These are phyloP conservation scores for Microcebus ravelobensis DNA, from an alignment of 2,113 vertebrate genomes.

Conservation along the genomic window DNA sequence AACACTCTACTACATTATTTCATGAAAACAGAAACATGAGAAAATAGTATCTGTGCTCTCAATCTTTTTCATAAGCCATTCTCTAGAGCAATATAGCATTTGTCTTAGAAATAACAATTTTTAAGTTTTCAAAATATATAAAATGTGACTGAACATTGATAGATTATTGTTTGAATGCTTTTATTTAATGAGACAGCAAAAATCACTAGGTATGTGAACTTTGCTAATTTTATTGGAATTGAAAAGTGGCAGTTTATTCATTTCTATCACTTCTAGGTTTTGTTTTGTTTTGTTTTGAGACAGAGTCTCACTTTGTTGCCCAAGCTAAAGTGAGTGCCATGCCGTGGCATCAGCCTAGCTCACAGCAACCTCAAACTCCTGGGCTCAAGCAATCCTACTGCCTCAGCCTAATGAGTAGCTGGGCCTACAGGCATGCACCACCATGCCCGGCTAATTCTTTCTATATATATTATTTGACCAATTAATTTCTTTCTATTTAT, in stretches of 20 bases:
- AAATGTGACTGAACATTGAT: not conserved
- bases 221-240: constrained; percentile 52
- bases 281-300: no score
- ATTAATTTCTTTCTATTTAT: no score
- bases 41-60: not conserved
- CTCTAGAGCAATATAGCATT: not conserved
- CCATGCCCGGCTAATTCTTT: no score
- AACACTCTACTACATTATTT: not conserved
- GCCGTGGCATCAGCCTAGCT: no score
- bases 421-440: no score
- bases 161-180: not conserved
- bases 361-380: no score
- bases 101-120: constrained; percentile 12
- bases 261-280: constrained; percentile 6
- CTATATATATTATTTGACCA: no score
- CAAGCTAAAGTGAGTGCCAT: no score
- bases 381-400: no score
- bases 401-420: no score
- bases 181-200: constrained; percentile 41
- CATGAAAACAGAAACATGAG: not conserved
- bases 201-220: constrained; percentile 31
- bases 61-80: constrained; percentile 27
- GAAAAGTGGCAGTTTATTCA: constrained; percentile 38
- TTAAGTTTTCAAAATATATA: constrained; percentile 35
- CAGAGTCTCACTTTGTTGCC: no score